Conservation (phyloP, 2,888 invertebrate species). For the Drosophila affinis region DNA sequence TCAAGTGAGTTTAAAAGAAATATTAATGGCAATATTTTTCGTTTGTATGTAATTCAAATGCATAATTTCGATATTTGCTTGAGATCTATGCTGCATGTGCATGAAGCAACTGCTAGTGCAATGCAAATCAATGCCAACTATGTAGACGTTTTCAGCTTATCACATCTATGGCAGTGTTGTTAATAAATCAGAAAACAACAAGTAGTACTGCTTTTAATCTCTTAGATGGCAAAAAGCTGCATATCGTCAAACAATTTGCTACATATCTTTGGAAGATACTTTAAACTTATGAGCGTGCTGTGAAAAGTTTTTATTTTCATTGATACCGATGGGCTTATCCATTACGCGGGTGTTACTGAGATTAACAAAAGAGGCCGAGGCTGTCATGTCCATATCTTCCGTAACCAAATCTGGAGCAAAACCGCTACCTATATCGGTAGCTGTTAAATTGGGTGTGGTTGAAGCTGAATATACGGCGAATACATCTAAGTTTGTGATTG, state of each 20-base stretch:
- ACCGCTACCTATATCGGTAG: background rate
- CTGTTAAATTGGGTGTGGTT: slow-evolving; percentile 41
- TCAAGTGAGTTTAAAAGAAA: background rate
- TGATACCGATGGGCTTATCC: slow-evolving; percentile 29
- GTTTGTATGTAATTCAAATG: slow-evolving; percentile 23
- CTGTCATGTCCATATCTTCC: slow-evolving; percentile 4
- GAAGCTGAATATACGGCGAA: slow-evolving; percentile 39
- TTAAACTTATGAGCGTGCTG: slow-evolving; percentile 40
- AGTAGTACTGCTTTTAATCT: slow-evolving; percentile 31
- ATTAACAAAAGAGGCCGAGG: slow-evolving; percentile 21
- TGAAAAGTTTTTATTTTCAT: slow-evolving; percentile 22
- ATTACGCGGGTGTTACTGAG: slow-evolving; percentile 30
- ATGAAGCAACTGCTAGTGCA: slow-evolving; percentile 12
- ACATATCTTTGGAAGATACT: slow-evolving; percentile 52
- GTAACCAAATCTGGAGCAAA: slow-evolving; percentile 8
- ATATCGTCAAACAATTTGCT: slow-evolving; percentile 48
- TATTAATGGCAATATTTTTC: background rate
- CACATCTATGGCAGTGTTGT: slow-evolving; percentile 67
- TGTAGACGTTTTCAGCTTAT: slow-evolving; percentile 47
- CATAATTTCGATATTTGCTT: slow-evolving; percentile 11
- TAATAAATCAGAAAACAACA: slow-evolving; percentile 51
- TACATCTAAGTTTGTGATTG: slow-evolving; percentile 29
- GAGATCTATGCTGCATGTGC: slow-evolving; percentile 31
- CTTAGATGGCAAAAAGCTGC: slow-evolving; percentile 32
- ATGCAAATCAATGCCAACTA: slow-evolving; percentile 6